Percentiles rank a stretch among this genome's conserved stretches.
Evolutionary conservation across 2,888 invertebrate genomes (phyloP).

Genomic region (Anaspis maculata): DNA sequence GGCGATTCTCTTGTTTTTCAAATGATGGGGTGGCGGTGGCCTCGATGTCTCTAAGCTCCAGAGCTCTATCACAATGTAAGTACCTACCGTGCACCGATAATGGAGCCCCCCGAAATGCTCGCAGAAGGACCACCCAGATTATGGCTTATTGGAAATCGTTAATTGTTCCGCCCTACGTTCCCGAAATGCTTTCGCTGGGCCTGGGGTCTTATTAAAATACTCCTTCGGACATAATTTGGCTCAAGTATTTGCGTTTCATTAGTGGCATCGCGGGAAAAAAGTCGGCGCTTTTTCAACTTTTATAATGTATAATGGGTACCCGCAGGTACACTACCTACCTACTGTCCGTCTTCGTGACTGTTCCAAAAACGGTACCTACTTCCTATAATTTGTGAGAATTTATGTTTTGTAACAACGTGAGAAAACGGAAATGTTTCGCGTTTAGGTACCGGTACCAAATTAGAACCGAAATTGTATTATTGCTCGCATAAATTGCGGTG

Average conservation of each 20-base stretch:
- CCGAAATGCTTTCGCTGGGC: slow-evolving; percentile 16
- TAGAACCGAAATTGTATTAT: too few species aligned
- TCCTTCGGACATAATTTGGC: slow-evolving; percentile 8
- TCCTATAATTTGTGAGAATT: slow-evolving; percentile 14
- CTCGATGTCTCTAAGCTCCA: too few species aligned
- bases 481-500: too few species aligned
- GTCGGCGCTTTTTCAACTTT: slow-evolving; percentile 4
- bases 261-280: slow-evolving; percentile 4
- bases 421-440: slow-evolving; percentile 9
- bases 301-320: background rate
- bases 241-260: slow-evolving; percentile 11
- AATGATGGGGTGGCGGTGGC: too few species aligned
- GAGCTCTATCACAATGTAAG: too few species aligned
- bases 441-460: too few species aligned
- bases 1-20: slow-evolving; percentile 13
- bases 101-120: slow-evolving; percentile 17
- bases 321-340: slow-evolving; percentile 3
- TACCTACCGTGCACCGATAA: slow-evolving; percentile 6
- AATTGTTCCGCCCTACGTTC: slow-evolving; percentile 27
- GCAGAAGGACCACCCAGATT: slow-evolving; percentile 26
- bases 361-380: slow-evolving; percentile 13
- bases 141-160: slow-evolving; percentile 25
- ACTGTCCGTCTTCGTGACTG: slow-evolving; percentile 8
- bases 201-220: slow-evolving; percentile 16
- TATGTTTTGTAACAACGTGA: slow-evolving; percentile 10